Evolutionary conservation across 2,113 vertebrate species (phyloP), one percentile per base, ranked within the genome.

Genomic region (Actenoides hombroni): DNA sequence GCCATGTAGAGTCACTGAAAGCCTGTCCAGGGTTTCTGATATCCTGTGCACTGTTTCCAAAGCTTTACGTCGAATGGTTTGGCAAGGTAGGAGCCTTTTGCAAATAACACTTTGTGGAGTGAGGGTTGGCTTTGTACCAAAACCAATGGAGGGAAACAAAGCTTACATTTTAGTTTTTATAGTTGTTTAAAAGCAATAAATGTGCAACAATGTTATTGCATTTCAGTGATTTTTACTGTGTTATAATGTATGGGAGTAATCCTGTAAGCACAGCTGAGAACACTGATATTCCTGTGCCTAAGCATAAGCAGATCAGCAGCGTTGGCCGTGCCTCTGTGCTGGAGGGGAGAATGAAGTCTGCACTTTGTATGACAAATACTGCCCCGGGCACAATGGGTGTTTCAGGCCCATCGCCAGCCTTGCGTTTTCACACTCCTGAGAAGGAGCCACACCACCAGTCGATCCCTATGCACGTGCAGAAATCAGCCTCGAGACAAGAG

Each of bases 1-100:
- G 54, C 87, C 49, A 91, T 89, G 28, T n/a, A 80, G 56, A 91
- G 63, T 76, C 57, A 46, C 92, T 95, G 70, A 95, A 68, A 91
- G 77, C 13, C 65, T 54, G 40, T 84, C 69, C 40, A 84, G 49
- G 28, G 64, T 87, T 94, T 84, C 85, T 92, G 73, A 61, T 86
- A 94, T 91, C 81, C 61, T 85, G 65, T 85, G 70, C 53, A 59
- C 77, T 87, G 53, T 87, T 96, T 92, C 13, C 94, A 96, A 94
- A 87, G 85, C 81, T 87, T 95, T 94, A 76, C 21, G 73, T 91
- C 78, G 94, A 92, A 94, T 92, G 92, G 86, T 89, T 95, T 97
- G 95, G 94, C 94, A 96, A 94, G 40, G 83, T 73, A 84, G 51
- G 13, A 89, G 42, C 49, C 1, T 94, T 91, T 91, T 89, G 63